Base-by-base conservation (phyloP, 2,888 invertebrate genomes). In the Orthonevra nobilis region DNA sequence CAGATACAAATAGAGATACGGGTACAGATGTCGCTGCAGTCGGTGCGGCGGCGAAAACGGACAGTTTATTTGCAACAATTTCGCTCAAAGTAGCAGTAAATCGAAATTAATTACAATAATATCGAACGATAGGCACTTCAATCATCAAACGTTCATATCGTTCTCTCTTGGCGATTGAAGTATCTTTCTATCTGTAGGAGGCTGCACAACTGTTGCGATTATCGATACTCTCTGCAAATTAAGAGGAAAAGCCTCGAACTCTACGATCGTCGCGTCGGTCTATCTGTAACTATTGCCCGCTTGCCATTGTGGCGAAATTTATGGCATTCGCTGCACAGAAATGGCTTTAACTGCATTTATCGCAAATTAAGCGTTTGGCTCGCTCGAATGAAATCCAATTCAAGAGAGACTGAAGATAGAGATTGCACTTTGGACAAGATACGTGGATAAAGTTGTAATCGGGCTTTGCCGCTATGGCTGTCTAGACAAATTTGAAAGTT, bases 401-500 rank as follows among this genome's bases (percentile, higher is more conserved):
- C 54, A 46, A 42, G 40, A 48, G 6, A 7, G n/a, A n/a, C n/a
- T n/a, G n/a, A 26, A 52, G 28, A 61, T 61, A 10, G 23, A 75
- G 75, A 69, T 69, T 50, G 50, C 32, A n/a, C n/a, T n/a, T 68
- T 50, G 63, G 50, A 63, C 69, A 69, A 70, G 64, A 42, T 70
- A 70, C 63, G 48, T 48, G 77, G 64, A 77, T 77, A 60, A 60
- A 77, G 77, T 72, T 77, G 77, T 77, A 77, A 77, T 77, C 77
- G 48, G 68, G 60, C 52, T 48, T n/a, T n/a, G n/a, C n/a, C 38
- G 20, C 40, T 56, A 38, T 28, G 63, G 17, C 42, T 70, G 79
- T 79, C 79, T 79, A 72, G 79, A 79, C 79, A 79, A 79, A 79
- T 79, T 79, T 73, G 79, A 79, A 79, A 79, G 79, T 79, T 79